These are phyloP conservation scores for Syndactyla subalaris DNA, from an alignment of 2,797 vertebrate genomes.

Conservation along the genomic window DNA sequence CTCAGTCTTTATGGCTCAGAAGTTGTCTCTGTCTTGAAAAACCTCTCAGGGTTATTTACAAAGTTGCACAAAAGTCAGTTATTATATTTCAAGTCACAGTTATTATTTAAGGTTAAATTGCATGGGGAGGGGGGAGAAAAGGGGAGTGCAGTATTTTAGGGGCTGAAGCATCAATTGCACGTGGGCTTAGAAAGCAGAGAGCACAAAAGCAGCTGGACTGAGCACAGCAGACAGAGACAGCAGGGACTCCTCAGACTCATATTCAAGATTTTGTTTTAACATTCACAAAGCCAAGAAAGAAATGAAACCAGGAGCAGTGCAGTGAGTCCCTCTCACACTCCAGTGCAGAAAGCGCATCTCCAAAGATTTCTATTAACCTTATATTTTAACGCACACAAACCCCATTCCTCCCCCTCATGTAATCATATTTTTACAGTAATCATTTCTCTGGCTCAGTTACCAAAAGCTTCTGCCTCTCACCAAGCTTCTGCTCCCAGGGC, in stretches of 20 bases:
- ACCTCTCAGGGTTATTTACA: conserved; percentile 9
- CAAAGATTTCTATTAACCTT: conserved; percentile 1
- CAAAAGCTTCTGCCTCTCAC: conserved; percentile 34
- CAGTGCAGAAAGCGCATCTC: conserved; percentile 46
- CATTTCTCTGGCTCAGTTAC: conserved; percentile 13
- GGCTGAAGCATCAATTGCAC: not conserved
- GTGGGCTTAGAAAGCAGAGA: not conserved
- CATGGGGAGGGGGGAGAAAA: fast-evolving
- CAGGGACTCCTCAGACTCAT: not conserved
- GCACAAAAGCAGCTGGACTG: not conserved
- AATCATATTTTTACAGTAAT: conserved; percentile 56
- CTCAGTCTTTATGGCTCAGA: conserved; percentile 36
- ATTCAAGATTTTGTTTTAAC: not conserved
- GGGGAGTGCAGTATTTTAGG: not conserved
- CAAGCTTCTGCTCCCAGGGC: conserved; percentile 58
- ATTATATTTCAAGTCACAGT: not conserved
- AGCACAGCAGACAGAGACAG: not conserved
- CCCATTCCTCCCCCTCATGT: not conserved
- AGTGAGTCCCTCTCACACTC: not conserved
- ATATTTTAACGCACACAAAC: conserved; percentile 3
- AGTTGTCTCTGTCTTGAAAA: conserved; percentile 7
- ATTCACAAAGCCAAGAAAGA: not conserved
- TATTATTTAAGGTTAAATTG: conserved; percentile 1
- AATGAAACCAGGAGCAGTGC: not conserved
- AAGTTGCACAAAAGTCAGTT: not conserved